Evolutionary conservation across 2,888 invertebrate species (phyloP), one percentile per base, ranked within the genome.

Genomic region (Drosophila mayaguana): DNA sequence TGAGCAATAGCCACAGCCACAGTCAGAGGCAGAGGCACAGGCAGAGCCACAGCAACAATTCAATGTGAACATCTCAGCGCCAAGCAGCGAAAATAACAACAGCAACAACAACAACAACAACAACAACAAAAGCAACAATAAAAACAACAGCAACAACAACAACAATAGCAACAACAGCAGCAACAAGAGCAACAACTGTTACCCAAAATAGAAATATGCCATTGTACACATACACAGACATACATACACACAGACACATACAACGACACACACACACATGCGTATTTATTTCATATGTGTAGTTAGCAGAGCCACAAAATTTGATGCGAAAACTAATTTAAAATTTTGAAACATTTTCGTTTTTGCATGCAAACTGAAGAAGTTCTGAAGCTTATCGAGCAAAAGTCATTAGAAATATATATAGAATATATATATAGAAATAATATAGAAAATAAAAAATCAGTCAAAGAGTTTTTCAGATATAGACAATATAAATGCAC

Each of bases 121-220:
- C 46, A 56, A 16, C 53, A 46, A 11, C 51, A 22, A n/a, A 42
- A 59, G 2, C 65, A 36, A 12, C 51, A 22, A n/a, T 55, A 50
- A 3, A 60, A 42, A 7, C 28, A 54, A 18, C 45, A 53, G 28
- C 65, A 46, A 14, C 51, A 54, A 18, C 51, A 54, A 9, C 54
- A 32, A 16, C 42, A 43, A 5, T 42, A 57, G 28, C 48, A 61
- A 25, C 51, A 46, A 16, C 64, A 32, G 20, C 54, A 57, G 14
- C 60, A 36, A 20, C 34, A 45, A 28, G 59, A 66, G 56, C 59
- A 61, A 56, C 48, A 57, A 64, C 69, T 40, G 75, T 54, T 70
- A 25, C 80, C 80, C 68, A 70, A 83, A 83, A 83, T 83, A 83
- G 83, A 83, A 74, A 74, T 67, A 63, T 76, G 62, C 73, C 74